These are phyloP conservation scores for Turnix velox DNA, from an alignment of 2,113 vertebrate genomes.

Conservation along the genomic window DNA sequence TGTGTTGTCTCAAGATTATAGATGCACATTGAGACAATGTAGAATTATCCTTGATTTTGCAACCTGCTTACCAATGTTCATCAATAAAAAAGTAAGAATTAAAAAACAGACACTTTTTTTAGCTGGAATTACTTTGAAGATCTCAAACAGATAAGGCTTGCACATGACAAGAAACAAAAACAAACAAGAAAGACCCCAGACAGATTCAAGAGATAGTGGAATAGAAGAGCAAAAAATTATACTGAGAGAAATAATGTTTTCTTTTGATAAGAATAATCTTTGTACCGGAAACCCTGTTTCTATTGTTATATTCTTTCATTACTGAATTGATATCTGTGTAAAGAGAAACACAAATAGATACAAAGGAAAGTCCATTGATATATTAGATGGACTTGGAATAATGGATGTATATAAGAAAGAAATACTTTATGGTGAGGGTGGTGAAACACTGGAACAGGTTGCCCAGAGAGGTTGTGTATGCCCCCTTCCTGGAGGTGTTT, in stretches of 20 bases:
- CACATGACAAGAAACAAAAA: accelerated
- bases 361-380: background rate
- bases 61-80: background rate
- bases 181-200: background rate
- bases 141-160: background rate
- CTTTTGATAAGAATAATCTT: background rate
- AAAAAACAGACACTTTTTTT: background rate
- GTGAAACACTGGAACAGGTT: too few species aligned
- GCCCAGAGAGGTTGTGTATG: too few species aligned
- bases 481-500: too few species aligned
- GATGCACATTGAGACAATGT: background rate
- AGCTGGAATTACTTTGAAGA: background rate
- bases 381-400: too few species aligned
- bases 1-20: background rate
- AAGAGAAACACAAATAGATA: background rate
- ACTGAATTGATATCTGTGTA: background rate
- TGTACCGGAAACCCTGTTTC: background rate
- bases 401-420: too few species aligned
- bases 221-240: background rate
- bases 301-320: background rate
- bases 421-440: too few species aligned
- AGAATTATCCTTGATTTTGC: background rate
- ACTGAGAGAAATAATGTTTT: background rate
- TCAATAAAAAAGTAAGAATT: background rate
- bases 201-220: background rate